Base-by-base conservation (phyloP, 2,113 vertebrate species). In the Sciurus niger region DNA sequence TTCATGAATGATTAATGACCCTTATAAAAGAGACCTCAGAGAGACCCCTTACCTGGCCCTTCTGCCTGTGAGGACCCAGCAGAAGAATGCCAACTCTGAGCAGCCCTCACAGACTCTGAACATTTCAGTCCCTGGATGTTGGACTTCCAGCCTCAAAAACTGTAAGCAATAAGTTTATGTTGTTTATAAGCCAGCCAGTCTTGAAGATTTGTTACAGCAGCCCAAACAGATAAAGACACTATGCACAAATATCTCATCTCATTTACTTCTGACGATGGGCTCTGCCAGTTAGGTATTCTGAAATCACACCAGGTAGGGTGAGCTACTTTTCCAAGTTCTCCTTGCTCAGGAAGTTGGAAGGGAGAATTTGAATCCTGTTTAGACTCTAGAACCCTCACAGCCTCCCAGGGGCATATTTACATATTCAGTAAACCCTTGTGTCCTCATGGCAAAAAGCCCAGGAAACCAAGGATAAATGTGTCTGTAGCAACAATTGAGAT, bases 401-500 rank as follows among this genome's bases (percentile, higher is more conserved):
- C 58, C 89, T 92, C 70, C 87, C 74, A 34, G 79, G 43, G 70
- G 84, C 96, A 80, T 88, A 83, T 17, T 63, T 18, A 93, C 40
- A 89, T 53, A 67, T 40, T 93, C 90, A 91, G 78, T 89, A 95
- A 46, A 76, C 34, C 53, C 32, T 37, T 0, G 0, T 28, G 76
- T 89, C 48, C n/a, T 88, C 34, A 0, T 53, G 55, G 43, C 85
- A 51, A 43, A 87, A 87, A 94, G 93, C 58, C 51, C 72, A 96
- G 93, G 60, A 95, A 94, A 70, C 70, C 79, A n/a, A 87, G 60
- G 43, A 28, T 53, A 22, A 91, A 67, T 55, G 72, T 70, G 18
- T 48, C 14, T n/a, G 24, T 43, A 84, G 80, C 88, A 90, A 32
- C 51, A 83, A 76, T 89, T 95, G 97, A 96, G 67, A 25, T 97